Percentiles rank a stretch among this genome's conserved stretches.
These are phyloP conservation scores for Drosophila nigrodunni DNA, from an alignment of 1,140 invertebrate species.

Conservation along the genomic window DNA sequence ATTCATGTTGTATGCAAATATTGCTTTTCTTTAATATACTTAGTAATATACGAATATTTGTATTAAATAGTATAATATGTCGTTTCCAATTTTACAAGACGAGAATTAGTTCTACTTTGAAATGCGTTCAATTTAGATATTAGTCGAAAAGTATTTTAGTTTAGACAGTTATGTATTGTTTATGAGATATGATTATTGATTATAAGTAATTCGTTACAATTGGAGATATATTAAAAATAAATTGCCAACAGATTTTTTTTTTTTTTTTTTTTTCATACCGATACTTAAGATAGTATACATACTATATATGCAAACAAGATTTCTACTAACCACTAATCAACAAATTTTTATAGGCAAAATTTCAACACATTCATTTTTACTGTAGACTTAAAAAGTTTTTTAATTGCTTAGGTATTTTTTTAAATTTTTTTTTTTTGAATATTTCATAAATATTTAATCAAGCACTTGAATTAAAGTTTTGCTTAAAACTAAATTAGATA, in stretches of 20 bases:
- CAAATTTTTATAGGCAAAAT: slow-evolving; percentile 60
- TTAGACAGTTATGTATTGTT: slow-evolving; percentile 50
- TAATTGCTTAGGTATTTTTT: slow-evolving; percentile 11
- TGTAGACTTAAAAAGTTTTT: slow-evolving; percentile 13
- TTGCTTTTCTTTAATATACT: slow-evolving; percentile 53
- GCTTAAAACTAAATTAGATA: slow-evolving; percentile 67
- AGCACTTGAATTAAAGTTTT: slow-evolving; percentile 73
- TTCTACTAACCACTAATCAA: slow-evolving; percentile 74
- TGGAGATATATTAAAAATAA: slow-evolving; percentile 49
- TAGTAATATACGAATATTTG: slow-evolving; percentile 35
- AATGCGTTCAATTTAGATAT: slow-evolving; percentile 55
- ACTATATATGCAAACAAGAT: slow-evolving; percentile 63
- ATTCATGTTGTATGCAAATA: slow-evolving; percentile 53
- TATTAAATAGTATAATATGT: slow-evolving; percentile 22
- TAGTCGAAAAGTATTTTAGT: slow-evolving; percentile 25
- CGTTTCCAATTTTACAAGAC: slow-evolving; percentile 4
- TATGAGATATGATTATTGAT: slow-evolving; percentile 58
- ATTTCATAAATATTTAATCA: slow-evolving; percentile 73
- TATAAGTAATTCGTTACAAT: slow-evolving; percentile 65
- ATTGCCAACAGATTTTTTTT: slow-evolving; percentile 16
- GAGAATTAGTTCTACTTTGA: slow-evolving; percentile 35
- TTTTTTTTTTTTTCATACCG: slow-evolving; percentile 25
- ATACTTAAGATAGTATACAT: slow-evolving; percentile 21
- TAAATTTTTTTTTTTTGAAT: slow-evolving; percentile 52
- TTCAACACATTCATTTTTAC: slow-evolving; percentile 34